Evolutionary conservation across 2,888 invertebrate genomes (phyloP), one percentile per base, ranked within the genome.

Genomic region (Entomobrya multifasciata): DNA sequence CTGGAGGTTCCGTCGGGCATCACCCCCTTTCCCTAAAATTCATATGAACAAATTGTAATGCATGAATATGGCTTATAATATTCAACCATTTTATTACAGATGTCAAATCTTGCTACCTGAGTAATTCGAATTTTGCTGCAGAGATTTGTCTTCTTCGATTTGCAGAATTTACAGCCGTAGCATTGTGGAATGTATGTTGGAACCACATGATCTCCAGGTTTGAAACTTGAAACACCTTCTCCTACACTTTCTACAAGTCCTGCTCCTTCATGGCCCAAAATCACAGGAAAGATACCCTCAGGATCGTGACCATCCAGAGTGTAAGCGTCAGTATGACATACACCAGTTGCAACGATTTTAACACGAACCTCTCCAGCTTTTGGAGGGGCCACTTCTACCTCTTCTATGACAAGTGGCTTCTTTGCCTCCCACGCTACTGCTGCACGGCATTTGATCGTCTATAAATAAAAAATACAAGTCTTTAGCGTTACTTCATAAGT

Each of bases 241-340:
- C 99, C 99, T 70, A 99, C 94, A 93, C 98, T 98, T 93, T 99
- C 99, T n/a, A 99, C 98, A 91, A 99, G 95, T 49, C 99, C 99
- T 82, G 95, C 96, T 47, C 99, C 99, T 93, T 99, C 99, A 92
- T 99, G 99, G 0, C 99, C 99, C 67, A 99, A 94, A 90, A 99
- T 94, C 2, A 96, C 96, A 0, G 99, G 99, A 92, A 98, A 98
- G 15, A 95, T 93, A 5, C 98, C 98, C 93, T 98, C 98, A 0
- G 98, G 95, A 93, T 98, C 98, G 88, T 95, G 94, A 1, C 98
- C 98, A 88, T 95, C 91, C 25, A 85, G 41, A 0, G 98, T 97
- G 92, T 97, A 98, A 0, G 97, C 96, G 93, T 98, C 98, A 13
- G 98, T 98, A 92, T 98, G 98, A 92, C 98, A 98, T 15, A 98